A percentile compares a stretch with the other conserved stretches of the same genome.
These are phyloP conservation scores for Pelecanoides urinatrix DNA, from an alignment of 2,113 vertebrate genomes.

Conservation along the genomic window DNA sequence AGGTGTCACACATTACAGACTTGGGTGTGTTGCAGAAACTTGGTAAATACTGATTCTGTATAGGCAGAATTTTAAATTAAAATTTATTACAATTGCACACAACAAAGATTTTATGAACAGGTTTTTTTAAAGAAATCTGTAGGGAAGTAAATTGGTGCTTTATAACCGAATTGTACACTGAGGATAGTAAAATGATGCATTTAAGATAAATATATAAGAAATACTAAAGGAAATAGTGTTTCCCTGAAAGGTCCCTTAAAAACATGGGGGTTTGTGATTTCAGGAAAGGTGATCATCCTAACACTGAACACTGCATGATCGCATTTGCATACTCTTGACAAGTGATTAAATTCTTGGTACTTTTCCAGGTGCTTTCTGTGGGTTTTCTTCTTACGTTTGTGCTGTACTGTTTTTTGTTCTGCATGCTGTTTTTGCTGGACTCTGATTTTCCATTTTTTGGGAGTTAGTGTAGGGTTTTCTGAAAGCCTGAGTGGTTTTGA, in stretches of 20 bases:
- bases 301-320: background rate
- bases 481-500: background rate
- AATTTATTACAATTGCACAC: background rate
- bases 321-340: background rate
- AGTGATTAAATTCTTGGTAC: background rate
- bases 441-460: background rate
- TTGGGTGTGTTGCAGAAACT: background rate
- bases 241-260: background rate
- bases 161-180: background rate
- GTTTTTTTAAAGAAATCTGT: background rate
- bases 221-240: background rate
- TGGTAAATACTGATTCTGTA: background rate
- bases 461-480: background rate
- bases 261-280: background rate
- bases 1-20: background rate
- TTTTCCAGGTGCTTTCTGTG: background rate
- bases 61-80: background rate
- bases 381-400: background rate
- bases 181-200: background rate
- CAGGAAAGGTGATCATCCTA: background rate
- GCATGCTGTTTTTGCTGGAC: background rate
- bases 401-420: background rate
- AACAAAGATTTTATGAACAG: background rate
- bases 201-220: background rate
- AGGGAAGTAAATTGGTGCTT: background rate